Conservation (phyloP, 2,888 invertebrate genomes). For the Tortricodes alternella region DNA sequence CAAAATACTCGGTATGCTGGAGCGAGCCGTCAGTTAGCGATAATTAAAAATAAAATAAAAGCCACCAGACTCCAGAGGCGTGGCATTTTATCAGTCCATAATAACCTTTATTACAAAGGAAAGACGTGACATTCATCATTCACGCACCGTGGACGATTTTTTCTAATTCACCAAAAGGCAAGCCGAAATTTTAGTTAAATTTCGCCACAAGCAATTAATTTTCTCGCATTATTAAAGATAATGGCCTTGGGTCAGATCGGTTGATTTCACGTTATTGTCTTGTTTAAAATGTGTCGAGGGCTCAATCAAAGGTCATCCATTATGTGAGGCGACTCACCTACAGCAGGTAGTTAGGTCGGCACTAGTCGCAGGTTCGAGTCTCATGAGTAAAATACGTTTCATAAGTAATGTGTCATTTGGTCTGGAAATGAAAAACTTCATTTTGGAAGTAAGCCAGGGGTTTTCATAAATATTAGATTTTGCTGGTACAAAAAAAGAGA, state of each 20-base stretch:
- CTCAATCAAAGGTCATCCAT: constrained; percentile 67
- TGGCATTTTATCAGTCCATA: not conserved
- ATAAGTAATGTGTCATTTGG: no score
- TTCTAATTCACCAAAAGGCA: constrained; percentile 37
- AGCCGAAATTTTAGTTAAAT: constrained; percentile 40
- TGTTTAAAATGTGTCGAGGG: constrained; percentile 82
- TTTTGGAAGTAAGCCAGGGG: no score
- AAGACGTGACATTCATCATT: not conserved
- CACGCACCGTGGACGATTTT: constrained; percentile 10
- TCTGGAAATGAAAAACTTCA: no score
- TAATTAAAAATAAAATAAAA: no score
- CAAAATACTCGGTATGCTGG: no score
- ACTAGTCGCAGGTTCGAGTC: no score
- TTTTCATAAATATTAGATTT: no score
- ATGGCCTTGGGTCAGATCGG: constrained; percentile 68
- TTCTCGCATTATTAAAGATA: constrained; percentile 57
- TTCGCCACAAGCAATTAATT: constrained; percentile 63
- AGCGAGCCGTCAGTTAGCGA: no score
- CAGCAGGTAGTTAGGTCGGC: no score
- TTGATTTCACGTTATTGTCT: constrained; percentile 81
- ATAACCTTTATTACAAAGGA: not conserved
- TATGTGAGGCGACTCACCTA: constrained; percentile 25
- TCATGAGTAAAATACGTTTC: no score
- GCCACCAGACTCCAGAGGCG: not conserved
- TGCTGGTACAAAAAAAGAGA: no score